These are phyloP conservation scores for Macropodus opercularis DNA, from an alignment of 2,797 vertebrate species.

Conservation along the genomic window DNA sequence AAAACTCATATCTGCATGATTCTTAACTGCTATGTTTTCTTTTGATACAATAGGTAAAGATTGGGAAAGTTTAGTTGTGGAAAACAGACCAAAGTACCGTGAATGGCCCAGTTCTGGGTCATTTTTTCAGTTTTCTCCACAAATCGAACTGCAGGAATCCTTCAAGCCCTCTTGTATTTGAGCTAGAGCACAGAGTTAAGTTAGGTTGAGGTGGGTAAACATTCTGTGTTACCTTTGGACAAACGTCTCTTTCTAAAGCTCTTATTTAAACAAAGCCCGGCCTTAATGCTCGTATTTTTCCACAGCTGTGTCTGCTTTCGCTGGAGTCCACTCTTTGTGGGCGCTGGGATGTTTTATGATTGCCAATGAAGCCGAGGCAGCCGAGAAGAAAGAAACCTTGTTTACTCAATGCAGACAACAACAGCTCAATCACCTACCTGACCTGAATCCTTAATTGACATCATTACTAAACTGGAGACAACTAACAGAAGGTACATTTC, in stretches of 20 bases:
- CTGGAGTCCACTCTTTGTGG: constrained; percentile 53
- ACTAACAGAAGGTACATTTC: constrained; percentile 65
- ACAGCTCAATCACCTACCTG: constrained; percentile 77
- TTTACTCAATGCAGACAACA: constrained; percentile 78
- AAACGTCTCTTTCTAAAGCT: constrained; percentile 35
- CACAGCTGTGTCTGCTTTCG: constrained; percentile 20
- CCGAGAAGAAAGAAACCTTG: constrained; percentile 74
- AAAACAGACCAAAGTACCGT: no score
- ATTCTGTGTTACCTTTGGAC: constrained; percentile 9
- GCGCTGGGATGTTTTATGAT: constrained; percentile 53
- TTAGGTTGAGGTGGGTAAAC: constrained; percentile 29
- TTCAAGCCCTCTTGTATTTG: constrained; percentile 17
- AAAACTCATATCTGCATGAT: constrained; percentile 35
- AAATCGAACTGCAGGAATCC: neutral
- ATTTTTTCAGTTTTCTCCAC: no score
- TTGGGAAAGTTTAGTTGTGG: no score
- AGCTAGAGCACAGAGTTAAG: constrained; percentile 12
- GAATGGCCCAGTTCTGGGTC: no score
- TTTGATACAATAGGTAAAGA: no score
- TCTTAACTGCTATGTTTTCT: no score
- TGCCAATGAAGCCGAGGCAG: constrained; percentile 74
- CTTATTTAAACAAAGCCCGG: constrained; percentile 27
- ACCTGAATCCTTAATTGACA: constrained; percentile 76
- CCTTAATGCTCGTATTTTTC: constrained; percentile 11
- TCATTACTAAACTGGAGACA: constrained; percentile 75